A percentile compares a stretch with the other conserved stretches of the same genome.
phyloP scores from a whole-genome alignment of 2,797 vertebrate species.

The Silurus lanzhouensis region DNA sequence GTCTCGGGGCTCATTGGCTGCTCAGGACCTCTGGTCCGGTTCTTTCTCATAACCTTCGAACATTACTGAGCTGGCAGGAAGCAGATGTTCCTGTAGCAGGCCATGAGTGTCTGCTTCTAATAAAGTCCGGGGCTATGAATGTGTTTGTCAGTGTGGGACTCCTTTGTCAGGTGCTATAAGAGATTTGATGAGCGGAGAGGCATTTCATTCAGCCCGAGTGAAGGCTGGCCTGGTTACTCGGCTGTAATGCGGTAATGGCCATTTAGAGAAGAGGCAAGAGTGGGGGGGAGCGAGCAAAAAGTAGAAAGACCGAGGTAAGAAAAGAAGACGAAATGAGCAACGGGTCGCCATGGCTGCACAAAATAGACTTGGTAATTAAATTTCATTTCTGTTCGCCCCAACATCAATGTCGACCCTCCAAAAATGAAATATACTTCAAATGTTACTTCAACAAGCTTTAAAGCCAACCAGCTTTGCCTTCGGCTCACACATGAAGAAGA shows the following conservation, averaged over 20 bases:
- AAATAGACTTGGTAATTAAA: conserved; percentile 42
- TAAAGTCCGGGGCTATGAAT: conserved; percentile 35
- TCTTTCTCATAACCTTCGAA: background rate
- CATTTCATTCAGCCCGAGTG: conserved; percentile 49
- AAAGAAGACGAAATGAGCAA: conserved; percentile 27
- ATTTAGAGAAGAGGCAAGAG: conserved; percentile 29
- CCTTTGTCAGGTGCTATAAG: conserved; percentile 50
- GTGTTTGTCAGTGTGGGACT: conserved; percentile 14
- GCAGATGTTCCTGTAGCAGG: conserved; percentile 28
- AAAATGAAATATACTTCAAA: background rate
- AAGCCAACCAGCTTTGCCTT: background rate
- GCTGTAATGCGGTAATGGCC: conserved; percentile 45
- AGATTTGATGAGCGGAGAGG: conserved; percentile 46
- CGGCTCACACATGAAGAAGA: background rate
- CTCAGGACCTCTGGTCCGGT: background rate
- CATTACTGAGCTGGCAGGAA: background rate
- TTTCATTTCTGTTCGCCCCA: conserved; percentile 21
- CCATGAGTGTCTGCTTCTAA: conserved; percentile 14
- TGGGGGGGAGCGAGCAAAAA: conserved; percentile 21
- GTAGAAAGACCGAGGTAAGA: conserved; percentile 11
- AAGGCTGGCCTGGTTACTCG: conserved; percentile 41
- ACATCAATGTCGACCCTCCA: background rate
- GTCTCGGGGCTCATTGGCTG: background rate
- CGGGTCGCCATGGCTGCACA: conserved; percentile 45
- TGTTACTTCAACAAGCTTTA: background rate